Evolutionary conservation across 2,888 invertebrate species (phyloP).

Genomic region (Blastobasis adustella): DNA sequence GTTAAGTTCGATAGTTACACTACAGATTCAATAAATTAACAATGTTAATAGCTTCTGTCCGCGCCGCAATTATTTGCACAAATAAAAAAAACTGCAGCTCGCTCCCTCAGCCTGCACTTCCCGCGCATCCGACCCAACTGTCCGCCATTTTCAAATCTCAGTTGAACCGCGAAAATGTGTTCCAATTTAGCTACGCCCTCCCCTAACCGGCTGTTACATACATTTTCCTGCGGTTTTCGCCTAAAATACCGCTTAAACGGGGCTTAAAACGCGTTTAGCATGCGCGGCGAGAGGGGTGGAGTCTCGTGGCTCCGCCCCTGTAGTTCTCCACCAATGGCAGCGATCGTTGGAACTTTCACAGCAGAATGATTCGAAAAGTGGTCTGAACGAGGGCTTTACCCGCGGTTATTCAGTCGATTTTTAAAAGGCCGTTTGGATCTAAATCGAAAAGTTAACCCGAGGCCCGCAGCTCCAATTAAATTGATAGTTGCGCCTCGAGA

Average conservation of each 20-base stretch:
- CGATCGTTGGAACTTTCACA: conserved; percentile 41
- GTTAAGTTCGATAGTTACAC: too few species aligned
- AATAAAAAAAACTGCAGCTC: too few species aligned
- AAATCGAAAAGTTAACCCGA: conserved; percentile 73
- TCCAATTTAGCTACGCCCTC: conserved; percentile 69
- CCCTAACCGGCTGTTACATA: conserved; percentile 64
- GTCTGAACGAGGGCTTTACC: conserved; percentile 55
- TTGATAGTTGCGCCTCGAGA: conserved; percentile 55
- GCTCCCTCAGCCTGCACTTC: conserved; percentile 34
- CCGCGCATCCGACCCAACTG: conserved; percentile 57
- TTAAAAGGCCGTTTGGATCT: conserved; percentile 73
- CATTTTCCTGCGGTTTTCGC: conserved; percentile 72
- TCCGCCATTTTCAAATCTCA: conserved; percentile 58
- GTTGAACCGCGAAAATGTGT: conserved; percentile 64
- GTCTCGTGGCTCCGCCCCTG: conserved; percentile 37
- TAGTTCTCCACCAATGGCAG: conserved; percentile 37
- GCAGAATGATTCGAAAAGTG: conserved; percentile 55
- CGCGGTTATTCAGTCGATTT: conserved; percentile 67
- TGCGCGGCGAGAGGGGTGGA: conserved; percentile 58
- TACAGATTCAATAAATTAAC: too few species aligned
- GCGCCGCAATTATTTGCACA: too few species aligned
- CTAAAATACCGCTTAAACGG: conserved; percentile 74
- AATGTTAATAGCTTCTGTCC: too few species aligned
- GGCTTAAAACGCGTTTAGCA: conserved; percentile 68
- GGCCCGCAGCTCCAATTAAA: conserved; percentile 66